Percentiles rank a stretch among this genome's conserved stretches.
Evolutionary conservation across 1,140 invertebrate species (phyloP).

Genomic region (Pantala flavescens): DNA sequence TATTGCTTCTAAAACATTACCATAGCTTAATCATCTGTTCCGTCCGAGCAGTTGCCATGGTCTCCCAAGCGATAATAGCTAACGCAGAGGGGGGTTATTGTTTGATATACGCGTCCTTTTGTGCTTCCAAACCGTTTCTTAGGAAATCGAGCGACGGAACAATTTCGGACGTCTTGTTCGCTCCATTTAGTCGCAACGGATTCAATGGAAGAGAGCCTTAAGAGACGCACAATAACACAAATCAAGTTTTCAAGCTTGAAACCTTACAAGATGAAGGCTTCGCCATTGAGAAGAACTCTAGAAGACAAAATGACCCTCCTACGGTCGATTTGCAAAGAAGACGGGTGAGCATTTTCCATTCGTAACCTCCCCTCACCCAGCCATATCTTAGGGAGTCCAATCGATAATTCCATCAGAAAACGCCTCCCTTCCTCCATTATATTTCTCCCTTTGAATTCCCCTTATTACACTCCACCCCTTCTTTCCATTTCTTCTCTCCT

Average conservation of each 20-base stretch:
- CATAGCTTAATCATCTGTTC: too few species aligned
- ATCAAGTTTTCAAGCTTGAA: too few species aligned
- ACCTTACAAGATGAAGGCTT: too few species aligned
- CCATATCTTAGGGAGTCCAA: not conserved
- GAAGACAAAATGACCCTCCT: too few species aligned
- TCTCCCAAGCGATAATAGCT: too few species aligned
- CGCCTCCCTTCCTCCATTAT: not conserved
- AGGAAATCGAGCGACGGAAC: not conserved
- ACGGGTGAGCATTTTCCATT: not conserved
- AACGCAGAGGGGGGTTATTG: not conserved
- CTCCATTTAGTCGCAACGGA: not conserved
- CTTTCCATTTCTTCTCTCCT: not conserved
- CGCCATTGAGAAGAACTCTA: too few species aligned
- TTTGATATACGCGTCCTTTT: not conserved
- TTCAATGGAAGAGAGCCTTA: not conserved
- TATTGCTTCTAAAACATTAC: too few species aligned
- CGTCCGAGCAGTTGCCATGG: too few species aligned
- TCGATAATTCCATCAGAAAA: slow-evolving; percentile 10
- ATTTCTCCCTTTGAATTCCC: not conserved
- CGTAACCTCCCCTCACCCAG: not conserved
- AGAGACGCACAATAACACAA: not conserved
- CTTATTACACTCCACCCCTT: not conserved
- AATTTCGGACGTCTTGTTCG: not conserved
- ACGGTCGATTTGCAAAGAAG: not conserved
- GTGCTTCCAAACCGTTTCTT: not conserved